These are phyloP conservation scores for Harpagifer antarcticus DNA, from an alignment of 2,797 vertebrate species.

Conservation along the genomic window DNA sequence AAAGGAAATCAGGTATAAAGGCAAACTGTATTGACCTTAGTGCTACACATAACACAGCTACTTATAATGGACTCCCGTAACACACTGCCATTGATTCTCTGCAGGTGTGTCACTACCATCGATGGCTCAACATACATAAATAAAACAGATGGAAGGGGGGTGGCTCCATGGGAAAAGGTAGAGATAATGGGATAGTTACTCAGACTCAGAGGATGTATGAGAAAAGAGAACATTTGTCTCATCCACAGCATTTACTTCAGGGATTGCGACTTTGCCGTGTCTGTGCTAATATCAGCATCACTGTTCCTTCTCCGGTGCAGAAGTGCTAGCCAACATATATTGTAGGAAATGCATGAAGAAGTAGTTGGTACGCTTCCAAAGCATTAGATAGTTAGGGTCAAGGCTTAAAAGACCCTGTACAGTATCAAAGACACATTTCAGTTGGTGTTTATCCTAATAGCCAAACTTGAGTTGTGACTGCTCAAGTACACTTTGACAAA, in stretches of 20 bases:
- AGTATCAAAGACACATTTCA: not conserved
- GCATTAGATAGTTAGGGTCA: not conserved
- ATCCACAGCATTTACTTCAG: not conserved
- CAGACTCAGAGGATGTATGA: too few relatives aligned
- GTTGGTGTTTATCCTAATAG: constrained; percentile 25
- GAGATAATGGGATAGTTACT: too few relatives aligned
- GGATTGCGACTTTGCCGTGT: too few relatives aligned
- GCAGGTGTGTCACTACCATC: not conserved
- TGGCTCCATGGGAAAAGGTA: too few relatives aligned
- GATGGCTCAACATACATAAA: not conserved
- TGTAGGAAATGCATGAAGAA: not conserved
- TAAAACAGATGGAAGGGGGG: not conserved
- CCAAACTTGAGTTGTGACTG: constrained; percentile 43
- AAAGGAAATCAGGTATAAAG: not conserved
- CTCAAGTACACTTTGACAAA: constrained; percentile 49
- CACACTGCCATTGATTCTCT: not conserved
- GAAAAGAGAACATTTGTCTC: not conserved
- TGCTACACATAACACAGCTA: not conserved
- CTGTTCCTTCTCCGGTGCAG: not conserved
- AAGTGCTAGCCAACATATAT: not conserved
- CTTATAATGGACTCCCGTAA: not conserved
- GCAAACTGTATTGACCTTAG: not conserved
- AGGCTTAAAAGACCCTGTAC: not conserved
- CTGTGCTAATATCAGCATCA: not conserved
- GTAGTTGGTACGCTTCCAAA: not conserved